Conservation (phyloP, 1,140 invertebrate genomes). For the Cepaea nemoralis region DNA sequence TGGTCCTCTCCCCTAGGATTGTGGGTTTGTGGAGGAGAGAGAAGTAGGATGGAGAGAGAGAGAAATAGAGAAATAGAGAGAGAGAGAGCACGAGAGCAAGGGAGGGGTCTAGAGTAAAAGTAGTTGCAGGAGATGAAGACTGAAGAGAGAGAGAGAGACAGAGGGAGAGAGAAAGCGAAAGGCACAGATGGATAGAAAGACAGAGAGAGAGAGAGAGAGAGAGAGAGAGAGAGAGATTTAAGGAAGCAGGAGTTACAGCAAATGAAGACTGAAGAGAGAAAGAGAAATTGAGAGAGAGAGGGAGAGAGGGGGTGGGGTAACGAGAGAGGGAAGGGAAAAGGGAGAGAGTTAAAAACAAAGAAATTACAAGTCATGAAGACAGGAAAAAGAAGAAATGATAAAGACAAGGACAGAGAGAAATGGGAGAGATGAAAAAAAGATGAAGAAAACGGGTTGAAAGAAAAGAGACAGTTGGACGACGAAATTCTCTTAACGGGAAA, state of each 20-base stretch:
- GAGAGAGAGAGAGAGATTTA: not conserved
- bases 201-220: conserved; percentile 15
- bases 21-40: too few relatives aligned
- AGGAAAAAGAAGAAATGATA: conserved; percentile 19
- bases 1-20: too few relatives aligned
- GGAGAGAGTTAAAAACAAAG: not conserved
- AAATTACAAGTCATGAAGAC: not conserved
- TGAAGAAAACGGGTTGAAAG: too few relatives aligned
- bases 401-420: conserved; percentile 21
- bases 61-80: conserved; percentile 37
- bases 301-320: not conserved
- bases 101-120: not conserved
- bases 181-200: too few relatives aligned
- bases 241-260: not conserved
- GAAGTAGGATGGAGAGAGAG: too few relatives aligned
- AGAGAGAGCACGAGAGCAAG: conserved; percentile 9
- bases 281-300: too few relatives aligned
- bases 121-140: conserved; percentile 22
- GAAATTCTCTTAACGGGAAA: too few relatives aligned
- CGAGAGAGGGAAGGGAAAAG: not conserved
- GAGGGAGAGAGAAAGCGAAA: conserved; percentile 33
- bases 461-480: too few relatives aligned
- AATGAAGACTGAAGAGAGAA: not conserved
- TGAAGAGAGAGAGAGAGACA: conserved; percentile 8
- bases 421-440: not conserved